Base-by-base conservation (phyloP, 2,797 vertebrate species). In the Streptopelia turtur region DNA sequence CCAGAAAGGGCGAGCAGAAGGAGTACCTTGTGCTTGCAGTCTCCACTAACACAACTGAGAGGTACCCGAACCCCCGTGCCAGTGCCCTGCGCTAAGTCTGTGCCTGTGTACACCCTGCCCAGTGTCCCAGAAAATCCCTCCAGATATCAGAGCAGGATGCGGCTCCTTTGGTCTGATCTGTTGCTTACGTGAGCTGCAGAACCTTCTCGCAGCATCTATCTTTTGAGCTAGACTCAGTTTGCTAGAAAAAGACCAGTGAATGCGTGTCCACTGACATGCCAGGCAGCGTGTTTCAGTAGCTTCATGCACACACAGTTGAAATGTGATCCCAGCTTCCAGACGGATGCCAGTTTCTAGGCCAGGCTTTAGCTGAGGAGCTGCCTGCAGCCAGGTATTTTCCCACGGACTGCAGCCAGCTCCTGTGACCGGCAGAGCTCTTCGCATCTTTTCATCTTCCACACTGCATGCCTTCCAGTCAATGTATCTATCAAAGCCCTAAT, bases 141-240 rank as follows among this genome's bases (percentile, higher is more conserved):
- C 9, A 22, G 16, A 2, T 17, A 27, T 27, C 27, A 55, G 45
- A 37, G 57, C 0, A 0, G 31, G 37, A 43, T 56, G 13, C 8
- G 12, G 47, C 21, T 75, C 45, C 70, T 87, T 31, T 64, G 45
- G 35, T 14, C 55, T 59, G 37, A 30, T 25, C 39, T 2, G 1
- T 8, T 47, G 77, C 28, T 59, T 43, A 71, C 61, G 28, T 0
- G 5, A 70, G 16, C 33, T 13, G 1, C 1, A 5, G 33, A 27
- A 66, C 39, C 20, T 13, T 87, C 43, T 55, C 9, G 14, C 52
- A 89, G 45, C 16, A 49, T 3, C 28, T 35, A 35, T 49, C 23
- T 37, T 79, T 50, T 61, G 39, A 72, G n/a, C 30, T 45, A 49
- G 39, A 64, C 22, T 50, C 47, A 49, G 52, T 5, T 47, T 75